Evolutionary conservation across 2,797 vertebrate species (phyloP).

Genomic region (Sebastiscus tertius): DNA sequence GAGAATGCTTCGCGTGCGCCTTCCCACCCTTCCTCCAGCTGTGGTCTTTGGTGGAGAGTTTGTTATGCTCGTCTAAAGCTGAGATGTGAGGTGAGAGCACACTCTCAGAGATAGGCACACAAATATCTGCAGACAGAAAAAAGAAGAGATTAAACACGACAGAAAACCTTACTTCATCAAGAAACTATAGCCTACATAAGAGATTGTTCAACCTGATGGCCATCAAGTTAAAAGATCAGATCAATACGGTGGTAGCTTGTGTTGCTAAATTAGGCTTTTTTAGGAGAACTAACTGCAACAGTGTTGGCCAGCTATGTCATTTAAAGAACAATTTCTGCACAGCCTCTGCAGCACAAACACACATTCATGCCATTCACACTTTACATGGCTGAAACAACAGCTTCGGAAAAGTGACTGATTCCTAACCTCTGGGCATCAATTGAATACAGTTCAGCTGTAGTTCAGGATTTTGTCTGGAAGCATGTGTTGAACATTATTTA

Average conservation of each 20-base stretch:
- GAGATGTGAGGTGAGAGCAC: constrained; percentile 91
- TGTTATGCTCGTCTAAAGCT: constrained; percentile 89
- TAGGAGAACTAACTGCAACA: not conserved
- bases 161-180: not conserved
- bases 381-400: not conserved
- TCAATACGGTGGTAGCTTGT: not conserved
- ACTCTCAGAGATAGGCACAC: constrained; percentile 90
- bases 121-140: constrained; percentile 85
- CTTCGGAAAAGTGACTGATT: constrained; percentile 14
- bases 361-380: not conserved
- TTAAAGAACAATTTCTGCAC: not conserved
- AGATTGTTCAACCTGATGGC: not conserved
- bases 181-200: not conserved
- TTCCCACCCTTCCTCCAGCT: constrained; percentile 92
- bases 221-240: not conserved
- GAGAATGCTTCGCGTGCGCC: constrained; percentile 86
- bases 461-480: constrained; percentile 31
- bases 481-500: constrained; percentile 57
- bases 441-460: constrained; percentile 22
- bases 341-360: not conserved
- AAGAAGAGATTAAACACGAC: constrained; percentile 1
- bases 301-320: not conserved
- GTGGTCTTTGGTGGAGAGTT: constrained; percentile 89
- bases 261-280: not conserved
- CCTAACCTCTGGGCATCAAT: constrained; percentile 19